These are phyloP conservation scores for Plebejus melissa DNA, from an alignment of 2,888 invertebrate species.

Conservation along the genomic window DNA sequence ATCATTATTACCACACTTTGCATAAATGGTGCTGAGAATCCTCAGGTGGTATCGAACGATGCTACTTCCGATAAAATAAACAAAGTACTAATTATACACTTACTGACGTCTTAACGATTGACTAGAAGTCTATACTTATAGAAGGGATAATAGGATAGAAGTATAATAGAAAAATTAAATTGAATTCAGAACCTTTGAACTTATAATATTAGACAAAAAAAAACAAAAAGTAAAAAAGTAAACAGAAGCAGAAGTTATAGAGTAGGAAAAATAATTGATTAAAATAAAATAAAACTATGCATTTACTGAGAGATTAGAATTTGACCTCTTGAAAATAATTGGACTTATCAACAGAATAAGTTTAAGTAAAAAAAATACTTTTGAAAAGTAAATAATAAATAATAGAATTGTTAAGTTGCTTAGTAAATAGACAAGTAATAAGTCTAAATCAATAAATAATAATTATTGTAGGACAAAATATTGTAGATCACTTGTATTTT, in stretches of 20 bases:
- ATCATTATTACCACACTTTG: not conserved
- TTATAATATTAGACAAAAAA: not conserved
- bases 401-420: too few relatives aligned
- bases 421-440: too few relatives aligned
- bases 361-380: too few relatives aligned
- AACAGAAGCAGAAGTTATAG: not conserved
- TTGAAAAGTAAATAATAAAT: too few relatives aligned
- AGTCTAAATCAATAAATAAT: not conserved
- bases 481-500: conserved; percentile 27
- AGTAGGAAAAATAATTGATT: too few relatives aligned
- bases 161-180: not conserved
- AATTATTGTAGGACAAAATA: conserved; percentile 30
- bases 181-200: not conserved
- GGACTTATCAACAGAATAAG: too few relatives aligned
- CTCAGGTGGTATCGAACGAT: conserved; percentile 15
- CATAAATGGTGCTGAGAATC: conserved; percentile 3
- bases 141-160: too few relatives aligned
- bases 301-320: not conserved
- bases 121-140: not conserved
- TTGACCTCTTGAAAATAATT: too few relatives aligned
- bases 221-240: not conserved
- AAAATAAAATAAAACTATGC: too few relatives aligned
- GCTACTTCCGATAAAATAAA: not conserved
- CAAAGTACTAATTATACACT: conserved; percentile 39
- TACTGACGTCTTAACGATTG: not conserved